Percentiles rank a stretch among this genome's conserved stretches.
phyloP scores from a whole-genome alignment of 2,888 invertebrate species.

The Trichacis sp. region DNA sequence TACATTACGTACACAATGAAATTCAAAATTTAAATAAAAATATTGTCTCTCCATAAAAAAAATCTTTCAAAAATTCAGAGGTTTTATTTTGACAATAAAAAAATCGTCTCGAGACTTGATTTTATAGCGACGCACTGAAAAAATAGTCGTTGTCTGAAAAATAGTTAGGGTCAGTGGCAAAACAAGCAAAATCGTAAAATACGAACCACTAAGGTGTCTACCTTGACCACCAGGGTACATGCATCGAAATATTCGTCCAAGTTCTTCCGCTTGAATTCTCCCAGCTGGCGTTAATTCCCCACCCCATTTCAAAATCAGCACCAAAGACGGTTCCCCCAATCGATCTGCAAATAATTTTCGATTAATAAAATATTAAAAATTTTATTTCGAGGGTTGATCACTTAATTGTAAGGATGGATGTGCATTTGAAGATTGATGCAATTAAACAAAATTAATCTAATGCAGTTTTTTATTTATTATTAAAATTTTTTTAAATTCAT shows the following conservation, averaged over 20 bases:
- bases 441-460: no score
- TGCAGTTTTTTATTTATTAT: no score
- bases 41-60: no score
- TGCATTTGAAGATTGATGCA: no score
- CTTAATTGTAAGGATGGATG: no score
- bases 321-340: constrained; percentile 91
- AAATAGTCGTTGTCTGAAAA: constrained; percentile 31
- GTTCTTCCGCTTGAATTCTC: constrained; percentile 95
- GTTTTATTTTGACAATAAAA: no score
- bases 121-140: constrained; percentile 37
- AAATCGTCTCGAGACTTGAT: constrained; percentile 24
- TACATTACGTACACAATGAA: no score
- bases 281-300: constrained; percentile 99
- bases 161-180: constrained; percentile 46
- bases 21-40: no score
- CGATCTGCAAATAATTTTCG: constrained; percentile 73
- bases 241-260: constrained; percentile 98
- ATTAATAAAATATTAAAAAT: background rate
- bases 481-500: constrained; percentile 28
- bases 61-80: no score
- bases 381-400: no score
- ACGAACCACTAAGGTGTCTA: constrained; percentile 82
- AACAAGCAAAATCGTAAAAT: constrained; percentile 66
- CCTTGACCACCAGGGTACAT: constrained; percentile 99
- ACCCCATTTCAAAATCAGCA: constrained; percentile 99